Percentiles rank a stretch among this genome's conserved stretches.
phyloP scores from a whole-genome alignment of 1,140 invertebrate species.

The Subanguina moxae region DNA sequence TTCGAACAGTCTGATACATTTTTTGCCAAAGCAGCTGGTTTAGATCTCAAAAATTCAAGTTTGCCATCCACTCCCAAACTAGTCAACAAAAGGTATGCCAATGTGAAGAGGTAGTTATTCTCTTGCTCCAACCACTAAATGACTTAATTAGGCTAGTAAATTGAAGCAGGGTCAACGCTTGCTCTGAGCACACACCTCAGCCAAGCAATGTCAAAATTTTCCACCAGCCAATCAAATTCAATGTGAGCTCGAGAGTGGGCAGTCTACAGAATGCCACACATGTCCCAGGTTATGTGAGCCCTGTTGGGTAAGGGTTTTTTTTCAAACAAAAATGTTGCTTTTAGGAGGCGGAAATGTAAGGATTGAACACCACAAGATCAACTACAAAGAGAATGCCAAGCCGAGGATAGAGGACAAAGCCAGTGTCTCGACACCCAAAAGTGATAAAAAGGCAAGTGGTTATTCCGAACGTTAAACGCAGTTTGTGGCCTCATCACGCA shows the following conservation, averaged over 20 bases:
- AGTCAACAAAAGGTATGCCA: slow-evolving; percentile 13
- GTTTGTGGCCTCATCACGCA: no score
- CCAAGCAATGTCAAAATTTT: slow-evolving; percentile 31
- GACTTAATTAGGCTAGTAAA: background rate
- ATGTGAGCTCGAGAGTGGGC: slow-evolving; percentile 53
- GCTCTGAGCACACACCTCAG: slow-evolving; percentile 23
- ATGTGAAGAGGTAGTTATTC: background rate
- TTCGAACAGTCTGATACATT: no score
- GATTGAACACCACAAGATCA: slow-evolving; percentile 80
- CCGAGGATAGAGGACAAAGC: slow-evolving; percentile 63
- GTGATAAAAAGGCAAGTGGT: slow-evolving; percentile 37
- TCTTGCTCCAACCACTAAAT: no score
- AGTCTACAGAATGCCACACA: slow-evolving; percentile 56
- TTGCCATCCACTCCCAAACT: slow-evolving; percentile 11
- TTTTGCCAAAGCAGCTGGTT: no score
- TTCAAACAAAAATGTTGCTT: slow-evolving; percentile 1
- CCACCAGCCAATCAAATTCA: slow-evolving; percentile 48
- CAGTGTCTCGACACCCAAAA: slow-evolving; percentile 27
- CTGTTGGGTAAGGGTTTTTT: background rate
- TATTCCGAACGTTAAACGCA: no score
- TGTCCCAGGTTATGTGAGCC: slow-evolving; percentile 51
- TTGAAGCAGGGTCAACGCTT: slow-evolving; percentile 32
- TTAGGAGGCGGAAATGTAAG: slow-evolving; percentile 36
- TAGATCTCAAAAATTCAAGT: background rate
- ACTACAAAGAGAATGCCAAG: slow-evolving; percentile 84